Evolutionary conservation across 2,797 vertebrate species (phyloP), one percentile per base, ranked within the genome.

Genomic region (Anguilla obscura): DNA sequence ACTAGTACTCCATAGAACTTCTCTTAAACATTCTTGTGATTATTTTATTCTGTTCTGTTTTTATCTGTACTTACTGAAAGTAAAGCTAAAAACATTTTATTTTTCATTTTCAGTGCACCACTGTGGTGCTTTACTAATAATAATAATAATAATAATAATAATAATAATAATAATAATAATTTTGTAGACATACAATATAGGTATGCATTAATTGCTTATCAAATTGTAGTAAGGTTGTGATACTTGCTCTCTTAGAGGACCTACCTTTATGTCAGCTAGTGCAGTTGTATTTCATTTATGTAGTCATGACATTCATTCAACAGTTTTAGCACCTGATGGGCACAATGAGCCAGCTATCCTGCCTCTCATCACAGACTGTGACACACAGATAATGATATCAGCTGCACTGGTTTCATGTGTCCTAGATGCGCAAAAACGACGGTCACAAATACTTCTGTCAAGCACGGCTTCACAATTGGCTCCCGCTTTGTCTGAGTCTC

Each of bases 231-330:
- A 16, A 52, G 14, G 10, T 56, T 56, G 14, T 56, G 14, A 27
- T 69, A 9, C 8, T 16, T 30, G n/a, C 16, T 71, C 69, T 71
- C n/a, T 33, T 14, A 21, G 12, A 16, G 71, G 71, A 36, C 33
- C 33, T 40, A 5, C 76, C 16, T 21, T 80, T 3, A 16, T 48
- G 14, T 80, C 18, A 48, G 18, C 36, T 1, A 36, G 45, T 21
- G 56, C 6, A 16, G 21, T 87, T 48, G 16, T 66, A 69, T 87
- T 69, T 88, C 3, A 74, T 85, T 52, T 40, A 21, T 40, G 63
- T 1, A 6, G 66, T 30, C 79, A 48, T 83, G 69, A 40, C 80
- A 76, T 58, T 84, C 52, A 58, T 85, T 54, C 0, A 36, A 30
- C 50, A 71, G 24, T 63, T 33, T 84, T 27, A 71, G 27, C 52